Conservation (phyloP, 2,888 invertebrate genomes). For the Miltochrista miniata region DNA sequence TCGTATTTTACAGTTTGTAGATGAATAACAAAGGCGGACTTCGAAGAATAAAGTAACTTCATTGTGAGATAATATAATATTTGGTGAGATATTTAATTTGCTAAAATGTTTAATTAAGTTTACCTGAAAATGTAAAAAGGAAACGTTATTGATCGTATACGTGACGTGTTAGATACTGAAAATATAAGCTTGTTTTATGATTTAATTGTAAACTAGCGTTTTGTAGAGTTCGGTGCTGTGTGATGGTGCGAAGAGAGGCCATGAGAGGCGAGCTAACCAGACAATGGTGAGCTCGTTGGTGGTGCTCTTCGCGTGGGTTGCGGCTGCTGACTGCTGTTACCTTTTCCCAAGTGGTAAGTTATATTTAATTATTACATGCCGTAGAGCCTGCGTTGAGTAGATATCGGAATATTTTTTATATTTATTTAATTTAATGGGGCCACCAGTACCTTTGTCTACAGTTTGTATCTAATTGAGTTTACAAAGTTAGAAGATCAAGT, state of each 20-base stretch:
- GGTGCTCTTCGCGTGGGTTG: constrained; percentile 50
- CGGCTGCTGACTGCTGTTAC: constrained; percentile 71
- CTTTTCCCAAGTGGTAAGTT: constrained; percentile 81
- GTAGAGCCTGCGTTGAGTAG: too few species aligned
- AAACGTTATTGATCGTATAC: constrained; percentile 25
- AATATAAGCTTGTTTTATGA: neutral
- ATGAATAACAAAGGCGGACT: neutral
- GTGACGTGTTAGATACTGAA: neutral
- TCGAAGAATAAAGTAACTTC: neutral
- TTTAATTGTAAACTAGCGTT: neutral
- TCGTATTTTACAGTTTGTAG: constrained; percentile 7
- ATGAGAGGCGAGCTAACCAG: constrained; percentile 41
- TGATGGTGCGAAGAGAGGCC: constrained; percentile 53
- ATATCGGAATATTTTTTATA: too few species aligned
- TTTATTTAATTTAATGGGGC: too few species aligned
- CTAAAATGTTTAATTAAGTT: constrained; percentile 29
- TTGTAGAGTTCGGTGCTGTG: constrained; percentile 42
- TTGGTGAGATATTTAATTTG: constrained; percentile 17
- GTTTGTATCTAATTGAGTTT: too few species aligned
- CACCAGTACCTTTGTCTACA: too few species aligned
- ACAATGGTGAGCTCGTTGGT: constrained; percentile 58
- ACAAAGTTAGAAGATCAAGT: too few species aligned
- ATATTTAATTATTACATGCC: neutral
- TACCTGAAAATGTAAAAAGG: constrained; percentile 20
- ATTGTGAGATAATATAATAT: neutral